phyloP scores from a whole-genome alignment of 2,797 vertebrate genomes.

The Bucorvus abyssinicus region DNA sequence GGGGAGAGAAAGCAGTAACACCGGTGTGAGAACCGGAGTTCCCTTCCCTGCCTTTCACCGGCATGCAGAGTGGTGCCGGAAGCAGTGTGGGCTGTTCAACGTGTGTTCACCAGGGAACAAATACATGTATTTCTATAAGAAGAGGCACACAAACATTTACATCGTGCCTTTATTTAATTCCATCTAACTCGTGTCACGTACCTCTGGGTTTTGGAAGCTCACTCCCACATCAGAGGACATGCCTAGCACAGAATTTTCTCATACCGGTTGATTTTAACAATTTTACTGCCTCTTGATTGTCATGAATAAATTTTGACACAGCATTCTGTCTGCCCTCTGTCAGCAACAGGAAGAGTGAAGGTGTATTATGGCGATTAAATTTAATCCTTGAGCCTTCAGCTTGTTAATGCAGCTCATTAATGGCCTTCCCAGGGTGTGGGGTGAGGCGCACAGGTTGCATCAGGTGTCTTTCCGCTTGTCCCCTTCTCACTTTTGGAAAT shows the following conservation, averaged over 20 bases:
- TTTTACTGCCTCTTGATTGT: background rate
- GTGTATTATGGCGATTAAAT: background rate
- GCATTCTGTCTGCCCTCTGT: background rate
- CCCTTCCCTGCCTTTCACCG: background rate
- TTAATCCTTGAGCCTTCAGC: background rate
- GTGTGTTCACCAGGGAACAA: background rate
- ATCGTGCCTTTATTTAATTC: background rate
- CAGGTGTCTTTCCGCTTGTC: background rate
- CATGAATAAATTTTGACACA: background rate
- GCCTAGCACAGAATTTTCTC: background rate
- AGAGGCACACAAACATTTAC: background rate
- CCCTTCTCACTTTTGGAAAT: background rate
- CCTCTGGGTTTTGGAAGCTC: background rate
- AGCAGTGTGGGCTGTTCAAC: background rate
- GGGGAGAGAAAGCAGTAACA: background rate
- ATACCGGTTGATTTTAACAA: background rate
- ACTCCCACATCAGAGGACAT: background rate
- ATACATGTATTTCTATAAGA: too few relatives aligned
- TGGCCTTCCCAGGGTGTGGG: background rate
- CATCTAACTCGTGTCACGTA: background rate
- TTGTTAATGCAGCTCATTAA: background rate
- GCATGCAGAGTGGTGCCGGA: rapidly evolving
- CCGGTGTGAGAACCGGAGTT: background rate
- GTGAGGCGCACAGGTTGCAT: background rate
- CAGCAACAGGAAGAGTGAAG: background rate